Evolutionary conservation across 2,797 vertebrate species (phyloP).

Genomic region (Champsocephalus gunnari): DNA sequence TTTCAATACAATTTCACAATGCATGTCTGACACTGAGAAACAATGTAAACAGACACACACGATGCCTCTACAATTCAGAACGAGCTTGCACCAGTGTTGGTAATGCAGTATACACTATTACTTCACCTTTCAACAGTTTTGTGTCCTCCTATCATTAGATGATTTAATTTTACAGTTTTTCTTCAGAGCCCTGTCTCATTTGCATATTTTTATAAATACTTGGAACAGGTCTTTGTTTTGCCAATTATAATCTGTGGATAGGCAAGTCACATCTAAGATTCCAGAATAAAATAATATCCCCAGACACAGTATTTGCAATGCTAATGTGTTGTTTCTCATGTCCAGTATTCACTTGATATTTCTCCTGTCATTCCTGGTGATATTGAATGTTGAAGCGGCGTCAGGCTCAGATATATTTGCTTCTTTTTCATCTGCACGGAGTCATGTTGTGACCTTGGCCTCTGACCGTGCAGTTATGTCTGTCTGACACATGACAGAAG

Average conservation of each 20-base stretch:
- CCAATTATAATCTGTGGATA: neutral
- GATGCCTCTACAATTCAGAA: neutral
- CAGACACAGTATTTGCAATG: neutral
- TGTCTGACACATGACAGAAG: conserved; percentile 87
- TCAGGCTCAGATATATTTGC: conserved; percentile 14
- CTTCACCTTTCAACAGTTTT: conserved; percentile 8
- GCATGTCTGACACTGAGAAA: neutral
- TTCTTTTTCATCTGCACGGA: conserved; percentile 16
- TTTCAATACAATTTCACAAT: conserved; percentile 12
- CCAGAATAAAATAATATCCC: conserved; percentile 3
- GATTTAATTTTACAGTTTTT: neutral
- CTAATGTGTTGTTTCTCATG: neutral
- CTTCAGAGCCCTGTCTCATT: neutral
- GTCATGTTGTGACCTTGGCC: conserved; percentile 41
- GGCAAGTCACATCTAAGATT: neutral
- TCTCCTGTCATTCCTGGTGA: neutral
- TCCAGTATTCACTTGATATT: neutral
- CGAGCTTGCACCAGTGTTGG: neutral
- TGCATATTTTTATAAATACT: neutral
- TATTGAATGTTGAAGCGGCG: conserved; percentile 4
- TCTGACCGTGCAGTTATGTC: conserved; percentile 55
- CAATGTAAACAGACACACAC: conserved; percentile 5
- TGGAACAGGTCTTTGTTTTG: conserved; percentile 1
- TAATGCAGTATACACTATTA: conserved; percentile 11
- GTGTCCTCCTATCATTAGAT: conserved; percentile 5